Evolutionary conservation across 2,888 invertebrate genomes (phyloP).

Genomic region (Aleiodes leptofemur): DNA sequence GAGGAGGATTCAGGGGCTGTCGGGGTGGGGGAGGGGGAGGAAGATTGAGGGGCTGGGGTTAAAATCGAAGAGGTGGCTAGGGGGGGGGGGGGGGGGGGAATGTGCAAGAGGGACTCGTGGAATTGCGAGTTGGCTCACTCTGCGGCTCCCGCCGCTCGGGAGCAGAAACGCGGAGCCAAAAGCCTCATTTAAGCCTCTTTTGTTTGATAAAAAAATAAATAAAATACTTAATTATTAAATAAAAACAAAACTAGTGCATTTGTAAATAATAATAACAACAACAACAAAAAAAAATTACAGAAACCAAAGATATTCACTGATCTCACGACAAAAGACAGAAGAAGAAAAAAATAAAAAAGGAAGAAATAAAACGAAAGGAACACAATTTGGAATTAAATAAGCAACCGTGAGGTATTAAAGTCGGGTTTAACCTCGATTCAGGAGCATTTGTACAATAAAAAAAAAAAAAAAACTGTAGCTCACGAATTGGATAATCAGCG

Average conservation of each 20-base stretch:
- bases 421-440: no score
- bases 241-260: conserved; percentile 13
- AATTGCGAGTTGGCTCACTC: conserved; percentile 72
- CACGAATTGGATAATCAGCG: no score
- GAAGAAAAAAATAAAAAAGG: no score
- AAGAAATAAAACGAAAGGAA: no score
- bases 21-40: background rate
- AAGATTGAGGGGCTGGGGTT: background rate
- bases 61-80: conserved; percentile 23
- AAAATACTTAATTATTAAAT: conserved; percentile 13
- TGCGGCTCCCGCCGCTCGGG: conserved; percentile 76
- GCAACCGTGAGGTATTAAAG: no score
- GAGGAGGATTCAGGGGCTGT: background rate
- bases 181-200: conserved; percentile 71
- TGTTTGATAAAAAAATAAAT: conserved; percentile 63
- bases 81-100: conserved; percentile 45
- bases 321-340: no score
- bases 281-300: conserved; percentile 24
- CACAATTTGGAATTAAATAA: no score
- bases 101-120: conserved; percentile 63
- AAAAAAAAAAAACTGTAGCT: no score
- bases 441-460: no score
- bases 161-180: conserved; percentile 75
- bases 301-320: conserved; percentile 1
- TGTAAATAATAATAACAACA: conserved; percentile 34